phyloP scores from a whole-genome alignment of 1,140 invertebrate species.

The Semibalanus balanoides region DNA sequence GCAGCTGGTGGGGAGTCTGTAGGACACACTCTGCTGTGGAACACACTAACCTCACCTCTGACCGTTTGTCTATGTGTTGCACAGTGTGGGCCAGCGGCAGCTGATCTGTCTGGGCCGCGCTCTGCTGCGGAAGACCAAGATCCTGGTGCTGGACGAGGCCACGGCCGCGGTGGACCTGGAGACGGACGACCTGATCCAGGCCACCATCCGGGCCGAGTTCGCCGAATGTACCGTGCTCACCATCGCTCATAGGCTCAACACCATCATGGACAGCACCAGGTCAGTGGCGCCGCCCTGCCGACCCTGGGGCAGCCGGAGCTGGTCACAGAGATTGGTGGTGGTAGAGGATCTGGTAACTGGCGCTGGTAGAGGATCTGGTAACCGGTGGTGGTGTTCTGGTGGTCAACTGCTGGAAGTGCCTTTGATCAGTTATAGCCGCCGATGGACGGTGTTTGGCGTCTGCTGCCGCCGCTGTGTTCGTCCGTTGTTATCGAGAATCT shows the following conservation, averaged over 20 bases:
- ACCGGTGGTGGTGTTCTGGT: too few relatives aligned
- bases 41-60: too few relatives aligned
- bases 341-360: too few relatives aligned
- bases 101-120: slow-evolving; percentile 77
- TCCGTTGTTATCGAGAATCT: too few relatives aligned
- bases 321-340: too few relatives aligned
- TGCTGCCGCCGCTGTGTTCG: too few relatives aligned
- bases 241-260: slow-evolving; percentile 87
- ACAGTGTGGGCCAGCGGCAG: slow-evolving; percentile 56
- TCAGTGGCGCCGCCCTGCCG: too few relatives aligned
- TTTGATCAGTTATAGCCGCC: too few relatives aligned
- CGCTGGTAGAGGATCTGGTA: too few relatives aligned
- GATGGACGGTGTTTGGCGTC: too few relatives aligned
- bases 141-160: slow-evolving; percentile 81
- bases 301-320: too few relatives aligned
- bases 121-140: slow-evolving; percentile 73
- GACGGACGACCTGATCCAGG: slow-evolving; percentile 80
- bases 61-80: slow-evolving; percentile 20
- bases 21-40: slow-evolving; percentile 27
- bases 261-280: slow-evolving; percentile 79
- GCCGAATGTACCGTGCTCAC: slow-evolving; percentile 78
- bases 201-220: slow-evolving; percentile 77
- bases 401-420: too few relatives aligned
- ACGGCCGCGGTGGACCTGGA: slow-evolving; percentile 85
- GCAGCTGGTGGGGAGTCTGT: slow-evolving; percentile 32